Conservation (phyloP, 1,140 invertebrate genomes). For the Whitmania pigra region DNA sequence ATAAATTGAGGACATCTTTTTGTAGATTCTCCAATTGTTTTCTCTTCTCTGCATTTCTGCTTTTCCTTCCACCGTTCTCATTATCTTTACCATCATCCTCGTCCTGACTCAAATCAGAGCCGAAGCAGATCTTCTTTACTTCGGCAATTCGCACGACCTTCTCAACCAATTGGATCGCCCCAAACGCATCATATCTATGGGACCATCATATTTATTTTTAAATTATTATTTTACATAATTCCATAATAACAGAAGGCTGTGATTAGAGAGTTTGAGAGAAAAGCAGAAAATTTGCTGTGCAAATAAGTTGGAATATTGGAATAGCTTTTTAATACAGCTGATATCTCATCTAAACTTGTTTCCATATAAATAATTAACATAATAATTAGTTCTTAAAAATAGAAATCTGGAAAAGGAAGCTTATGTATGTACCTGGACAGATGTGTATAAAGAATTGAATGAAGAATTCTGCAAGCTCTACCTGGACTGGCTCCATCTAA, state of each 20-base stretch:
- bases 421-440: not conserved
- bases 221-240: no score
- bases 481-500: not conserved
- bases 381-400: no score
- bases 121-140: not conserved
- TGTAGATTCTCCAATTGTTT: not conserved
- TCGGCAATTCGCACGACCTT: not conserved
- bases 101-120: not conserved
- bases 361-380: no score
- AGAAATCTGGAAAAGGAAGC: no score
- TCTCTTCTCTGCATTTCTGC: not conserved
- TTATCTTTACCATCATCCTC: not conserved
- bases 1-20: not conserved
- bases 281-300: no score
- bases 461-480: constrained; percentile 11
- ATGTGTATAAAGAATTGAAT: constrained; percentile 16
- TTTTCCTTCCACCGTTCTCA: not conserved
- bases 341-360: no score
- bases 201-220: not conserved
- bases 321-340: no score
- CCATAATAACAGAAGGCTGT: no score
- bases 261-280: no score
- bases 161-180: constrained; percentile 4
- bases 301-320: no score
- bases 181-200: constrained; percentile 1